Percentiles rank a stretch among this genome's conserved stretches.
These are phyloP conservation scores for Eupelmus urozonus DNA, from an alignment of 2,888 invertebrate genomes.

Conservation along the genomic window DNA sequence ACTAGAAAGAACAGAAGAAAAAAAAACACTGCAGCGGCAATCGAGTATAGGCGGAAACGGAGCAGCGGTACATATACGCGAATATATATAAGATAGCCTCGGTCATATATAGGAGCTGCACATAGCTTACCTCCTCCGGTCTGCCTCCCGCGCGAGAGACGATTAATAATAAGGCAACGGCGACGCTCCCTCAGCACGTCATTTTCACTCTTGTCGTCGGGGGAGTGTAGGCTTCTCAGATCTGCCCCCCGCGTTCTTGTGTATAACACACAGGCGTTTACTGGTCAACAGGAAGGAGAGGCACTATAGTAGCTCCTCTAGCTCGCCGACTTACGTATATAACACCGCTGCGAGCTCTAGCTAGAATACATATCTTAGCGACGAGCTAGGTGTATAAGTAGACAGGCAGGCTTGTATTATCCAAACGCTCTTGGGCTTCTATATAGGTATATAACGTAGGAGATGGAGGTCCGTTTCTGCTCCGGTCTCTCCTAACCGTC, in stretches of 20 bases:
- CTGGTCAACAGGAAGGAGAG: constrained; percentile 6
- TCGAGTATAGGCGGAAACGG: background rate
- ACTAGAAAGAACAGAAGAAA: too few relatives aligned
- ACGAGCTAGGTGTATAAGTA: background rate
- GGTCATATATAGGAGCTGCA: background rate
- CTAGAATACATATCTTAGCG: too few relatives aligned
- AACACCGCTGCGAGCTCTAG: too few relatives aligned
- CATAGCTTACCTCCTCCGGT: constrained; percentile 54
- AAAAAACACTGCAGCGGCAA: background rate
- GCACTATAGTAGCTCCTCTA: too few relatives aligned
- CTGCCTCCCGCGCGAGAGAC: constrained; percentile 51
- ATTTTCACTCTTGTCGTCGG: constrained; percentile 64
- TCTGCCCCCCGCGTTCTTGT: too few relatives aligned
- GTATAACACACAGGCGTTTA: background rate
- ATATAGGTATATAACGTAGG: background rate
- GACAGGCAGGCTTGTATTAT: background rate
- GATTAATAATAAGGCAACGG: constrained; percentile 58
- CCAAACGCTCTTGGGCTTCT: background rate
- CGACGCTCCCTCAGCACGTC: constrained; percentile 70
- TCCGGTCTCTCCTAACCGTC: too few relatives aligned
- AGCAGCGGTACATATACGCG: background rate
- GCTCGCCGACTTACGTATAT: too few relatives aligned
- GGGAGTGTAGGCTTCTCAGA: background rate
- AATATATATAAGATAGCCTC: background rate
- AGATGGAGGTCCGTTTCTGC: too few relatives aligned